Conservation (phyloP, 2,113 vertebrate genomes). For the Mesitornis unicolor region DNA sequence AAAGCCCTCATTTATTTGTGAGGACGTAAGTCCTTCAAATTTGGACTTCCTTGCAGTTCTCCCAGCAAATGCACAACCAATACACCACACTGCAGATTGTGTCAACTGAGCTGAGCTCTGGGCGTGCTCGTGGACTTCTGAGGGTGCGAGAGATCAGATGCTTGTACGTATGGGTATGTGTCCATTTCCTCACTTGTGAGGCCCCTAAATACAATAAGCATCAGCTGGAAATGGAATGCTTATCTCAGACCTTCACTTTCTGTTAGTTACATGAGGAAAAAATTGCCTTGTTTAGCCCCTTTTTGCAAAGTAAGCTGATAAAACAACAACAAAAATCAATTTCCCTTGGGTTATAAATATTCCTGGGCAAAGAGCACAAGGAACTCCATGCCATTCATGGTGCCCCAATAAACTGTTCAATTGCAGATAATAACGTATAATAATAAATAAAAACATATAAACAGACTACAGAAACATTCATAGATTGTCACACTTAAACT, state of each 20-base stretch:
- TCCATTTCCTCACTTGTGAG: neutral
- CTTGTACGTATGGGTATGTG: accelerated
- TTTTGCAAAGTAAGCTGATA: neutral
- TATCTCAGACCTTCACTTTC: neutral
- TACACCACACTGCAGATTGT: neutral
- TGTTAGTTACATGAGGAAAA: neutral
- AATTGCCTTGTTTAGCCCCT: neutral
- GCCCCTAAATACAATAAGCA: neutral
- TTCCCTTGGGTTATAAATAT: neutral
- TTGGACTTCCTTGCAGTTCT: neutral
- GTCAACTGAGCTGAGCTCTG: neutral
- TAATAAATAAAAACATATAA: neutral
- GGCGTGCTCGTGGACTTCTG: neutral
- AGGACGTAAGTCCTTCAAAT: neutral
- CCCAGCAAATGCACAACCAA: neutral
- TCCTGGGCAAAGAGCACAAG: neutral
- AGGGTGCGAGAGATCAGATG: neutral
- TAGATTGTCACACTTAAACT: neutral
- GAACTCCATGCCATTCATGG: neutral
- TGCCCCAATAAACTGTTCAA: neutral
- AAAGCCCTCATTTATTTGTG: neutral
- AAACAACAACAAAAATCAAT: neutral
- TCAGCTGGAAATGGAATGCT: neutral
- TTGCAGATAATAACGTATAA: neutral
- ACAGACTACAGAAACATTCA: neutral